Evolutionary conservation across 2,113 vertebrate species (phyloP).

Genomic region (Nestor notabilis): DNA sequence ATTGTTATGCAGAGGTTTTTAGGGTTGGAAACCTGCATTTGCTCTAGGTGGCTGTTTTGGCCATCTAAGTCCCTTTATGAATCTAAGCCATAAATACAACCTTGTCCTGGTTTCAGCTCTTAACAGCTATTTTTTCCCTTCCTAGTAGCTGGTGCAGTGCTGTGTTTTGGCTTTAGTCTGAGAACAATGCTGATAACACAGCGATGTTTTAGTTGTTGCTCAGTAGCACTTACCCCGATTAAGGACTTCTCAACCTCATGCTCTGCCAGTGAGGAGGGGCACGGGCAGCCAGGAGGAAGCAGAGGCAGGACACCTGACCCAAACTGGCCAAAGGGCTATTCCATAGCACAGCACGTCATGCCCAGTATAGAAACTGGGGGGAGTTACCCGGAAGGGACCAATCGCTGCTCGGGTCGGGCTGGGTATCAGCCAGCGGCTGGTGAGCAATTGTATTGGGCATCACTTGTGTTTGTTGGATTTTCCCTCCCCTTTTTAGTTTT

Average conservation of each 20-base stretch:
- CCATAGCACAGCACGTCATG: not conserved
- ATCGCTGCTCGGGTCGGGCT: not conserved
- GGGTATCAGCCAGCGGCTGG: not conserved
- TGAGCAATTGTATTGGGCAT: not conserved
- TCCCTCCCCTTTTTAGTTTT: not conserved
- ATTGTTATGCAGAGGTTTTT: not conserved
- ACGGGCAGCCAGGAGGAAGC: not conserved
- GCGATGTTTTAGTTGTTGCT: not conserved
- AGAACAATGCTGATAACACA: not conserved
- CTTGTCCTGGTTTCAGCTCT: not conserved
- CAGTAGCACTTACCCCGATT: not conserved
- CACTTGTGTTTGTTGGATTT: not conserved
- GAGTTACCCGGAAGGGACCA: not conserved
- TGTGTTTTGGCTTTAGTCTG: not conserved
- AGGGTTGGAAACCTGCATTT: not conserved
- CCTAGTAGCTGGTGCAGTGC: not conserved
- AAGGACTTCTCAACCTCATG: not conserved
- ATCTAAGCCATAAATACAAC: not conserved
- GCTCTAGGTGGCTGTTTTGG: not conserved
- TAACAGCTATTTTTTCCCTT: not conserved
- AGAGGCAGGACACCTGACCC: not conserved
- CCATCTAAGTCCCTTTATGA: not conserved
- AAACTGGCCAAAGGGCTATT: not conserved
- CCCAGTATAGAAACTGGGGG: not conserved
- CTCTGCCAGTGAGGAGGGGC: not conserved